Evolutionary conservation across 2,888 invertebrate genomes (phyloP), one percentile per base, ranked within the genome.

Genomic region (Sesamia inferens): DNA sequence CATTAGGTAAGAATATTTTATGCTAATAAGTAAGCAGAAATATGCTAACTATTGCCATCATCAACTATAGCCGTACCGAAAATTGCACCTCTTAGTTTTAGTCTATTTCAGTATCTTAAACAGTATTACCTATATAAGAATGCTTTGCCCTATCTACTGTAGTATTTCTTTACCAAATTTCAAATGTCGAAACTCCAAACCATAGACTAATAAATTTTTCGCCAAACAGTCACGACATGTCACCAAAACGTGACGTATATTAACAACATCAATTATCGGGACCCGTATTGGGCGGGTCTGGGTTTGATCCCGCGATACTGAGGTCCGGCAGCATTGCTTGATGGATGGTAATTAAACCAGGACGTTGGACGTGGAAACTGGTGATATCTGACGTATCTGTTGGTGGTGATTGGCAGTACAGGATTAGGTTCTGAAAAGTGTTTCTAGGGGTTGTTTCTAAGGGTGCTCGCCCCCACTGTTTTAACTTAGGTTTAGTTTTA

Each of bases 311-410:
- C 78, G 88, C 84, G 86, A 83, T 81, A 83, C 82, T 74, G 74
- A 82, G 88, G 82, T 65, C 79, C 65, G 10, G 31, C 5, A 51
- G 65, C 62, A 44, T 87, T 90, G 61, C 54, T 79, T 92, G 94
- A 94, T 93, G 89, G 93, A 92, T 92, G 88, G 88, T 93, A 93
- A 94, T 93, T 93, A 93, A 92, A 91, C 86, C 88, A 86, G 89
- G 88, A 86, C 87, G 83, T 83, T 85, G 68, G 86, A 81, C 54
- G 76, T 81, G 86, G 84, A 85, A 87, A 78, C 84, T 87, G 85
- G 87, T 73, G 83, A 55, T 69, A 73, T 82, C 65, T 63, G 68
- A 68, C 82, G 82, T 82, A 78, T 79, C 68, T 55, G 24, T 39
- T 64, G 22, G 22, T 59, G 55, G 65, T 68, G 79, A 79, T 72